Conservation (phyloP, 2,888 invertebrate species). For the Ditula angustiorana region DNA sequence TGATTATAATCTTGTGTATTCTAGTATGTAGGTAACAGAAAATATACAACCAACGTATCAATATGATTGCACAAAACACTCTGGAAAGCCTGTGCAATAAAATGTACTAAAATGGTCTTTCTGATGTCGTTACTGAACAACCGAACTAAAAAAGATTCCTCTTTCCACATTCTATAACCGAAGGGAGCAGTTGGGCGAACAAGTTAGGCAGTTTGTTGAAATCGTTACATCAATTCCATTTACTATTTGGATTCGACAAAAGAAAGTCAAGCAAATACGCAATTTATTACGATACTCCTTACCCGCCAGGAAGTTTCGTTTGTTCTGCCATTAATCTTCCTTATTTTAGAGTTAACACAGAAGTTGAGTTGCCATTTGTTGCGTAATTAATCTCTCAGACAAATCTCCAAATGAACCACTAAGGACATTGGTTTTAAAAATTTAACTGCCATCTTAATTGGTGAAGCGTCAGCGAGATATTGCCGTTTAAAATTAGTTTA, state of each 20-base stretch:
- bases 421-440: too few species aligned
- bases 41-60: not conserved
- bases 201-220: slow-evolving; percentile 27
- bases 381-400: slow-evolving; percentile 18
- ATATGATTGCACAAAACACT: slow-evolving; percentile 4
- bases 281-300: slow-evolving; percentile 15
- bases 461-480: too few species aligned
- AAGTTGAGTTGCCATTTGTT: slow-evolving; percentile 20
- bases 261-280: slow-evolving; percentile 12
- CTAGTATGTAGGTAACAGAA: not conserved
- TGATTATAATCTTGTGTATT: too few species aligned
- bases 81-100: slow-evolving; percentile 2
- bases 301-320: slow-evolving; percentile 3
- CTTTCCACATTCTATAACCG: slow-evolving; percentile 13
- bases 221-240: slow-evolving; percentile 28
- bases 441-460: too few species aligned
- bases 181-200: slow-evolving; percentile 10
- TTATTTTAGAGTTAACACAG: slow-evolving; percentile 7
- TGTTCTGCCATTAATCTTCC: slow-evolving; percentile 31
- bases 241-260: slow-evolving; percentile 7
- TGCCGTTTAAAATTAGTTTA: too few species aligned
- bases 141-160: slow-evolving; percentile 19
- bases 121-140: slow-evolving; percentile 13
- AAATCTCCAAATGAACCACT: slow-evolving; percentile 2
- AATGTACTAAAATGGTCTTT: slow-evolving; percentile 10